These are phyloP conservation scores for Urocitellus parryii DNA, from an alignment of 2,113 vertebrate genomes.

Conservation along the genomic window DNA sequence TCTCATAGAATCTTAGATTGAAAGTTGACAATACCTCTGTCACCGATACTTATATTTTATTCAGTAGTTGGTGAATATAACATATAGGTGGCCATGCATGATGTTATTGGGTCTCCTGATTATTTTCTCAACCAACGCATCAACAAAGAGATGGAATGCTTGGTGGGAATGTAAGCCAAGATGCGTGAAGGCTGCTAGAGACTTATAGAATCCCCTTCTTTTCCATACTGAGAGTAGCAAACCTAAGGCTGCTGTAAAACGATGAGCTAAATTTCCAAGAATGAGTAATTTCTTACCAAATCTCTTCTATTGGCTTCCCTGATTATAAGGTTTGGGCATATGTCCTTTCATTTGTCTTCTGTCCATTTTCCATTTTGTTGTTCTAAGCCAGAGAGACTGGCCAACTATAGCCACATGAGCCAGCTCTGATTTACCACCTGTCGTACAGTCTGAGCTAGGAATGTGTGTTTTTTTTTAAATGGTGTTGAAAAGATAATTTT, in stretches of 20 bases:
- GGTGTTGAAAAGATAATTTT: background rate
- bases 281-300: background rate
- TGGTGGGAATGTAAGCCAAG: background rate
- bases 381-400: background rate
- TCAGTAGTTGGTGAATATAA: background rate
- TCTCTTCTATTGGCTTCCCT: background rate
- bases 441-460: background rate
- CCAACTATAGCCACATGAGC: background rate
- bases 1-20: constrained; percentile 25
- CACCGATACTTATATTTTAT: background rate
- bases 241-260: background rate
- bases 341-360: background rate
- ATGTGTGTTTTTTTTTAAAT: background rate
- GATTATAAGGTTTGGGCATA: background rate
- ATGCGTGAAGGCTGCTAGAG: background rate
- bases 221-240: background rate
- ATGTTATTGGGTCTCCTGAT: background rate
- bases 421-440: background rate
- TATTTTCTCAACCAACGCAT: background rate
- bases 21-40: background rate
- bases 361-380: background rate
- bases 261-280: background rate
- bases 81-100: background rate
- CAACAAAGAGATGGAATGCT: background rate
- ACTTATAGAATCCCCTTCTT: background rate